phyloP scores from a whole-genome alignment of 2,797 vertebrate species.

The Heteromormyrus szaboi region DNA sequence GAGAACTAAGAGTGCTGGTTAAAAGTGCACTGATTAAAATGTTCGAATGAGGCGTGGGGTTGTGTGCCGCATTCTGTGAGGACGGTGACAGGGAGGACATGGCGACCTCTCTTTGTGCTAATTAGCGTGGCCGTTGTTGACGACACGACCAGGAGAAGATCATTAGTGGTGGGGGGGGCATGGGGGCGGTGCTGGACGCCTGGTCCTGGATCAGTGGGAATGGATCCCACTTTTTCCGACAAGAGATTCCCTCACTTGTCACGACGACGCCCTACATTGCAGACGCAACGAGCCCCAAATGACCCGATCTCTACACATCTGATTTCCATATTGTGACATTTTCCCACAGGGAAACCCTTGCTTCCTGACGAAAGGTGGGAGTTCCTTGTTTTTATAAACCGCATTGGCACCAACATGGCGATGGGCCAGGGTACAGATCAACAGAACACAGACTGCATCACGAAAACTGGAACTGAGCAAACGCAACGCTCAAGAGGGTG shows the following conservation, averaged over 20 bases:
- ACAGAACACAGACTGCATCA: neutral
- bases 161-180: neutral
- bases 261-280: neutral
- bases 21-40: slow-evolving; percentile 69
- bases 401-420: neutral
- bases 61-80: slow-evolving; percentile 16
- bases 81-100: neutral
- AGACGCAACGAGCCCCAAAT: neutral
- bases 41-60: slow-evolving; percentile 60
- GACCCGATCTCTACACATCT: neutral
- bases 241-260: neutral
- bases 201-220: neutral
- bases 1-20: slow-evolving; percentile 51
- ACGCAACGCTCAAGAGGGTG: neutral
- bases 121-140: neutral
- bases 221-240: neutral
- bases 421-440: neutral
- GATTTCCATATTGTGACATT: neutral
- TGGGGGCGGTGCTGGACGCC: neutral
- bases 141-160: neutral
- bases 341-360: neutral
- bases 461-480: neutral
- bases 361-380: neutral
- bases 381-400: neutral
- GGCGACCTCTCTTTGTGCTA: neutral